phyloP scores from a whole-genome alignment of 35 echinoderm and acorn worm genomes.

The Chiridota heheva region DNA sequence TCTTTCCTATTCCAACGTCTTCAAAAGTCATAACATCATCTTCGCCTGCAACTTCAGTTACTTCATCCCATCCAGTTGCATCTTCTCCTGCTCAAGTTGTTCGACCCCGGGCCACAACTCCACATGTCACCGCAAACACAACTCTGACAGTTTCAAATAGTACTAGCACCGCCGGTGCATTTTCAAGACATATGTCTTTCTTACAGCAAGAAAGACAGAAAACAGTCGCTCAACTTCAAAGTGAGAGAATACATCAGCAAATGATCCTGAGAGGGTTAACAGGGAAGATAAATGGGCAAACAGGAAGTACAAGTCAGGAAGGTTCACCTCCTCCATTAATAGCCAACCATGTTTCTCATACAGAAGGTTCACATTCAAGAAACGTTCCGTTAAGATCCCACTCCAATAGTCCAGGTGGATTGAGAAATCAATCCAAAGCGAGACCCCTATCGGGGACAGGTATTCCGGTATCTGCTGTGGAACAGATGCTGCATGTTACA shows the following conservation, averaged over 20 bases:
- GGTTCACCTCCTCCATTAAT: not conserved
- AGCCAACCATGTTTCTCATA: not conserved
- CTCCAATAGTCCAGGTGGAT: not conserved
- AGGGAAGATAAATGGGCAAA: not conserved
- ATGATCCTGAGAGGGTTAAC: slow-evolving; percentile 10
- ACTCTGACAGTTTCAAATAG: too few species aligned
- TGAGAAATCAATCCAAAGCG: not conserved
- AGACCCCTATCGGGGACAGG: slow-evolving; percentile 19
- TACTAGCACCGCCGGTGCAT: too few species aligned
- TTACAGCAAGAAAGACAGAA: slow-evolving; percentile 63
- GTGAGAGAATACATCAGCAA: slow-evolving; percentile 57
- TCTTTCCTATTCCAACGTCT: not conserved
- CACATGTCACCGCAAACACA: too few species aligned
- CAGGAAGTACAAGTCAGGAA: not conserved
- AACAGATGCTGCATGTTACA: slow-evolving; percentile 22
- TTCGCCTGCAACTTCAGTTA: slow-evolving; percentile 16
- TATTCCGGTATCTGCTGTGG: slow-evolving; percentile 16
- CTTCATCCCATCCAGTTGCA: not conserved
- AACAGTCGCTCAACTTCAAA: slow-evolving; percentile 82
- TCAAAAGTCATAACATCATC: not conserved
- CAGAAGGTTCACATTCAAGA: not conserved
- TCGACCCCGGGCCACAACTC: too few species aligned
- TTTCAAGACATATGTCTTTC: too few species aligned
- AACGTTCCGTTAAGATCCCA: too few species aligned
- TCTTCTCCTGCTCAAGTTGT: too few species aligned